Conservation (phyloP, 1,140 invertebrate genomes). For the Brachionus rubens region DNA sequence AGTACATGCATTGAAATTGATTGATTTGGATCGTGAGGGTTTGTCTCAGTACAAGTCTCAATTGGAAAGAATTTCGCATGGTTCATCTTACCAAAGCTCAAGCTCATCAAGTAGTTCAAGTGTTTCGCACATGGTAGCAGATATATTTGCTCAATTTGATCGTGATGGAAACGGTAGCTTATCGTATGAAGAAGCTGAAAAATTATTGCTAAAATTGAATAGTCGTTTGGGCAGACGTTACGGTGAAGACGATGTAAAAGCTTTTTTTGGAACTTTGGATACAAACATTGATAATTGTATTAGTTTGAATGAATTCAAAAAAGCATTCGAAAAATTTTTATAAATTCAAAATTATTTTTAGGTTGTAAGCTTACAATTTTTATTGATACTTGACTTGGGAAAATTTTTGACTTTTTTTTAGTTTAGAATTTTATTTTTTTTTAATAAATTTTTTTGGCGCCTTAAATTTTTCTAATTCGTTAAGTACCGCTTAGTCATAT, state of each 20-base stretch:
- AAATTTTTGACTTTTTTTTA: too few relatives aligned
- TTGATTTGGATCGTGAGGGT: slow-evolving; percentile 2
- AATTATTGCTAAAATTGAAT: not conserved
- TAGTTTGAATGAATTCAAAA: not conserved
- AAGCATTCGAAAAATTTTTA: not conserved
- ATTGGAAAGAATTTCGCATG: not conserved
- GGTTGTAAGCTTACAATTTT: too few relatives aligned
- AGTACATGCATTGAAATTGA: not conserved
- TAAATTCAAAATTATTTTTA: not conserved
- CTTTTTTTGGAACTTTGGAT: not conserved
- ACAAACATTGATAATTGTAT: not conserved
- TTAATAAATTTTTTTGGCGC: too few relatives aligned
- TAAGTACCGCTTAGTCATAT: too few relatives aligned
- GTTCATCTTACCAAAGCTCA: not conserved
- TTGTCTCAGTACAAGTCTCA: not conserved
- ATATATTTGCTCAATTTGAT: slow-evolving; percentile 22
- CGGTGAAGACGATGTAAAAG: not conserved
- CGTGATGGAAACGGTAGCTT: not conserved
- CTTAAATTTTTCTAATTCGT: too few relatives aligned
- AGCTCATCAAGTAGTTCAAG: not conserved
- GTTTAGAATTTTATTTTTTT: too few relatives aligned
- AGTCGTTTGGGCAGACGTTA: not conserved
- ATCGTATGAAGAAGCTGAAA: not conserved
- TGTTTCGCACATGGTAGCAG: not conserved
- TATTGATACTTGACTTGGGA: too few relatives aligned